Percentiles rank a stretch among this genome's conserved stretches.
Evolutionary conservation across 1,140 invertebrate species (phyloP).

Genomic region (Xylocopa sonorina): DNA sequence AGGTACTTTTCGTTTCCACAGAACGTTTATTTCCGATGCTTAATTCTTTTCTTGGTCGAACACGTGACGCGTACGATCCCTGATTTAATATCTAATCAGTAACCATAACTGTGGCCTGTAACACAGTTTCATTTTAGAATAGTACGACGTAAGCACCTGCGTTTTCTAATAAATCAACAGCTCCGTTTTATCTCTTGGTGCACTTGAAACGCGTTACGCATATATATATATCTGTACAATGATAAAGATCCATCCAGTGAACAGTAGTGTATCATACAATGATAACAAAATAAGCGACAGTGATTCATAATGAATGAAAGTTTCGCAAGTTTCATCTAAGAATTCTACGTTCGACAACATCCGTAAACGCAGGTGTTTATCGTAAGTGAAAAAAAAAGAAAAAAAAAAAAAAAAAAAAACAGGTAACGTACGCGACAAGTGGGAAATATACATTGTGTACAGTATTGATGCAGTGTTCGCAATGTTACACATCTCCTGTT

Average conservation of each 20-base stretch:
- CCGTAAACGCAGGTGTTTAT: constrained; percentile 8
- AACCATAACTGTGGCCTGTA: neutral
- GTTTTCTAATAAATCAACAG: neutral
- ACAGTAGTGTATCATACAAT: neutral
- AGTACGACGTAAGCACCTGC: constrained; percentile 17
- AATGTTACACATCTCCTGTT: constrained; percentile 40
- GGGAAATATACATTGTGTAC: constrained; percentile 65
- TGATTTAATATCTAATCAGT: constrained; percentile 16
- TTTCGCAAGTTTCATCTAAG: neutral
- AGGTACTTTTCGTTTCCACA: constrained; percentile 74
- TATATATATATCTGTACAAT: neutral
- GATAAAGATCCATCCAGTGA: neutral
- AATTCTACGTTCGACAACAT: neutral
- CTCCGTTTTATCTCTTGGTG: neutral
- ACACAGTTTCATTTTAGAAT: neutral
- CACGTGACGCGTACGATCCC: constrained; percentile 61
- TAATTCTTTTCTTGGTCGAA: constrained; percentile 62
- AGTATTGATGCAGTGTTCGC: constrained; percentile 61
- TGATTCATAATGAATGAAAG: neutral
- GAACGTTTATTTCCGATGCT: constrained; percentile 73
- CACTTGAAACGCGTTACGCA: neutral
- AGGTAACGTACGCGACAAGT: constrained; percentile 63
- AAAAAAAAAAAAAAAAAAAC: too few relatives aligned
- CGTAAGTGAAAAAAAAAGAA: neutral
- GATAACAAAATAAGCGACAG: neutral